Percentiles rank a stretch among this genome's conserved stretches.
Conservation (phyloP, 1,140 invertebrate genomes). For the Rhopalosiphum padi region DNA sequence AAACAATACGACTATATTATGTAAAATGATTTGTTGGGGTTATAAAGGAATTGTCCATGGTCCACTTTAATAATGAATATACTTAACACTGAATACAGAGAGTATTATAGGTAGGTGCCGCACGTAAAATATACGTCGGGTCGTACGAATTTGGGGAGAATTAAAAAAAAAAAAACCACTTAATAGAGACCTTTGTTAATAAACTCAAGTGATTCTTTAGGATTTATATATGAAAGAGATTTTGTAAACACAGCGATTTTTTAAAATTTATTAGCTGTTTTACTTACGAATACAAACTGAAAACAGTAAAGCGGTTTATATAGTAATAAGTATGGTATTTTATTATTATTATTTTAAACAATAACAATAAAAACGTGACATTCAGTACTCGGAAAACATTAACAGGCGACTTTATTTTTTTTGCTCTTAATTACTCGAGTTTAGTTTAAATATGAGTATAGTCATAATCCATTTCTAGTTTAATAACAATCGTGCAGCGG, state of each 20-base stretch:
- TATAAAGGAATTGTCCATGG: background rate
- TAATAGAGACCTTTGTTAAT: background rate
- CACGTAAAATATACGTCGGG: background rate
- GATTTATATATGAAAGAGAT: background rate
- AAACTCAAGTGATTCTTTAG: background rate
- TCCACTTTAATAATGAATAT: background rate
- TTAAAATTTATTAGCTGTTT: background rate
- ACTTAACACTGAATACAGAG: background rate
- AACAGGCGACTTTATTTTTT: background rate
- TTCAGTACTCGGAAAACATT: background rate
- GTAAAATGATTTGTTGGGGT: conserved; percentile 6
- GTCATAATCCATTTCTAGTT: background rate
- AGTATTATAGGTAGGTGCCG: too few relatives aligned
- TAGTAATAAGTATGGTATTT: background rate
- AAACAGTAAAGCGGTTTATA: background rate
- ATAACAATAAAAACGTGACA: conserved; percentile 7
- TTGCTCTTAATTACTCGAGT: background rate
- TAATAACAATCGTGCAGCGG: background rate
- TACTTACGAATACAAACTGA: background rate
- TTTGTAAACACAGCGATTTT: background rate
- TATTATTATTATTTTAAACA: background rate
- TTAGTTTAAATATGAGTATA: background rate
- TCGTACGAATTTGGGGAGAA: background rate
- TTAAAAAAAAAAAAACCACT: conserved; percentile 15
- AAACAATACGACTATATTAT: background rate